Evolutionary conservation across 2,797 vertebrate species (phyloP).

Genomic region (Delichon dasypus): DNA sequence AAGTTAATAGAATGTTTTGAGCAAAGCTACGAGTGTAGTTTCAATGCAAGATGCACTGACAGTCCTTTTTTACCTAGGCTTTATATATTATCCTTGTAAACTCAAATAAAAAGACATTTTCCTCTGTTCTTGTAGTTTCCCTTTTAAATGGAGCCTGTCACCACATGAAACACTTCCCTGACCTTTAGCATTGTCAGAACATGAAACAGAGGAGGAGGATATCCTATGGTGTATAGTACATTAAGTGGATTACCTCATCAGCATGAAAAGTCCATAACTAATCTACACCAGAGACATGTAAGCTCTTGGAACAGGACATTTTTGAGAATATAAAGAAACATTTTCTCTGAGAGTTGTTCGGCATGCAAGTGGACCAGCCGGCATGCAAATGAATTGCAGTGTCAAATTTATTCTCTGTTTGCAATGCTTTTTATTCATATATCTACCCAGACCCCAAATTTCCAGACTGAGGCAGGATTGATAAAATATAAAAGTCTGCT

Average conservation of each 20-base stretch:
- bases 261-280: constrained; percentile 62
- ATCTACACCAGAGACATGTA: constrained; percentile 49
- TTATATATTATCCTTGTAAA: neutral
- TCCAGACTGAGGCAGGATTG: neutral
- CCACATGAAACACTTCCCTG: constrained; percentile 40
- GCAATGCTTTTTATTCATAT: neutral
- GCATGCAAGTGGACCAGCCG: neutral
- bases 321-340: neutral
- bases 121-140: neutral
- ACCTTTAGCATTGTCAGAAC: constrained; percentile 57
- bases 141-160: constrained; percentile 1
- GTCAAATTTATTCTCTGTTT: neutral
- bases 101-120: neutral
- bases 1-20: neutral
- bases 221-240: constrained; percentile 50
- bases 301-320: constrained; percentile 11
- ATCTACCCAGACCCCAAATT: neutral
- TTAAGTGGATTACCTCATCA: constrained; percentile 63
- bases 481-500: neutral
- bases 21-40: neutral
- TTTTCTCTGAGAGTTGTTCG: neutral
- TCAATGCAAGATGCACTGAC: neutral
- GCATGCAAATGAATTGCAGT: neutral
- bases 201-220: constrained; percentile 59
- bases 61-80: neutral